These are phyloP conservation scores for Eupeodes corollae DNA, from an alignment of 1,140 invertebrate species.

Conservation along the genomic window DNA sequence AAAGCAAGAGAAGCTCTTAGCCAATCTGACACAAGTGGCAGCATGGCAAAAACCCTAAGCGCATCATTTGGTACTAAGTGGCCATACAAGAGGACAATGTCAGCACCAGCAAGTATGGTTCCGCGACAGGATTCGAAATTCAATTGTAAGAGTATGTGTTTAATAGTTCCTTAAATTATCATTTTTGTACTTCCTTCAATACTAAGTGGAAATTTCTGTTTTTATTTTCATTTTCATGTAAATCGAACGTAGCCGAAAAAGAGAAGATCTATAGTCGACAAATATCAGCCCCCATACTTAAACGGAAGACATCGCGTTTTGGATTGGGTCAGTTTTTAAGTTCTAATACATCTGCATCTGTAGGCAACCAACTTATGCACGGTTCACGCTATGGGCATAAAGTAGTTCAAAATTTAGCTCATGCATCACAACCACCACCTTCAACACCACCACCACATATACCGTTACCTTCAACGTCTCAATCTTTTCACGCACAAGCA, in stretches of 20 bases:
- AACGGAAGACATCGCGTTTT: slow-evolving; percentile 83
- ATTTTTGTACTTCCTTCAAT: slow-evolving; percentile 1
- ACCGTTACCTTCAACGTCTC: background rate
- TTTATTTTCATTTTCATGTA: background rate
- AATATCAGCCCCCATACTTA: slow-evolving; percentile 78
- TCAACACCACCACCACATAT: slow-evolving; percentile 22
- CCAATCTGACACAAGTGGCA: slow-evolving; percentile 45
- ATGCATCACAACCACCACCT: slow-evolving; percentile 20
- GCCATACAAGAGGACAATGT: slow-evolving; percentile 90
- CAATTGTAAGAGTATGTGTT: slow-evolving; percentile 41
- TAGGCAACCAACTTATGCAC: slow-evolving; percentile 17
- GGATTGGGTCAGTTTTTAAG: slow-evolving; percentile 75
- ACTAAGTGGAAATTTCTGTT: background rate
- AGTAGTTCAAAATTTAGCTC: no score
- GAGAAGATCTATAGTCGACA: slow-evolving; percentile 83
- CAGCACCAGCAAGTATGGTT: slow-evolving; percentile 72
- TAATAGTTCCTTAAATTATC: background rate
- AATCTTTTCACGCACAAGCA: background rate
- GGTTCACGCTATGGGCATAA: no score
- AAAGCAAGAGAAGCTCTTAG: slow-evolving; percentile 82
- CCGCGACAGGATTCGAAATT: slow-evolving; percentile 63
- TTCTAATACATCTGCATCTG: slow-evolving; percentile 18
- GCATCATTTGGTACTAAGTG: slow-evolving; percentile 86
- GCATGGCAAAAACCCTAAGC: slow-evolving; percentile 66
- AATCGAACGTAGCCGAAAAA: slow-evolving; percentile 50